Evolutionary conservation across 2,797 vertebrate species (phyloP).

Genomic region (Propithecus perrieri): DNA sequence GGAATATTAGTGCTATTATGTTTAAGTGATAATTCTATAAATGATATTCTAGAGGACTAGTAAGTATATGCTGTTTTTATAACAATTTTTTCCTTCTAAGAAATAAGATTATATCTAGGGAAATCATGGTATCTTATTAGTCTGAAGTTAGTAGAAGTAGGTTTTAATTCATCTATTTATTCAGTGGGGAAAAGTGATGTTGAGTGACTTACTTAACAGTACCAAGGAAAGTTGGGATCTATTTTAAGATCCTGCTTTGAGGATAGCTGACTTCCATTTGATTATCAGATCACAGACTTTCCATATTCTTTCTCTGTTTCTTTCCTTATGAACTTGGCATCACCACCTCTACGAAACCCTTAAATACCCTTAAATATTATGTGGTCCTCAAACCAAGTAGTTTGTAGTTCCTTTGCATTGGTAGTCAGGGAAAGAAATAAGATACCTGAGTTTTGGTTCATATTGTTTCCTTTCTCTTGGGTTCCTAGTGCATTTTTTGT

Average conservation of each 20-base stretch:
- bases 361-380: conserved; percentile 28
- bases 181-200: conserved; percentile 27
- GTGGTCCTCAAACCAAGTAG: conserved; percentile 31
- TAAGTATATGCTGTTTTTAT: conserved; percentile 25
- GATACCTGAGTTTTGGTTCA: conserved; percentile 48
- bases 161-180: conserved; percentile 39
- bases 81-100: not conserved
- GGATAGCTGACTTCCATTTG: conserved; percentile 32
- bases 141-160: conserved; percentile 12
- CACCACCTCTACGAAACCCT: not conserved
- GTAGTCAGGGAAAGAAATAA: conserved; percentile 46
- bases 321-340: conserved; percentile 42
- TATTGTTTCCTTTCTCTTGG: conserved; percentile 64
- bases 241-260: conserved; percentile 29
- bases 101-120: conserved; percentile 38
- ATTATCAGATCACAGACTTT: conserved; percentile 50
- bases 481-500: conserved; percentile 52
- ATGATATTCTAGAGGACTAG: not conserved
- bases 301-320: not conserved
- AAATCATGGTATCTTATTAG: conserved; percentile 26
- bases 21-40: conserved; percentile 39
- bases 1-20: not conserved
- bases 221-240: conserved; percentile 21
- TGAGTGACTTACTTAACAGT: conserved; percentile 13
- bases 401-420: conserved; percentile 33